Base-by-base conservation (phyloP, 2,888 invertebrate species). In the Lycaena phlaeas region DNA sequence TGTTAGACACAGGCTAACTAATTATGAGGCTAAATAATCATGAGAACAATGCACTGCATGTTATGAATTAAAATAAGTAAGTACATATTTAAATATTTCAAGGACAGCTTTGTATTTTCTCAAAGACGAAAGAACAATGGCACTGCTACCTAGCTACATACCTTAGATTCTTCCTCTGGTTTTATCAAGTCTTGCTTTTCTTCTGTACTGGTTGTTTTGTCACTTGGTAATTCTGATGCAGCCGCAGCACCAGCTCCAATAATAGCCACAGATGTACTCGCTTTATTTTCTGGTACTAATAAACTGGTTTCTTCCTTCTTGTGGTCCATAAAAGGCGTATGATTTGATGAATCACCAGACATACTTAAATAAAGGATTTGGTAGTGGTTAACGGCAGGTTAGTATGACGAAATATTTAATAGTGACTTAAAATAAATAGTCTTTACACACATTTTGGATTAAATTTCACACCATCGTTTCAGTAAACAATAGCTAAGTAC, bases 281-380 rank as follows among this genome's bases (percentile, higher is more conserved):
- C 43, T 22, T 59, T 51, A 28, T 53, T 57, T 9, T 72, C 71
- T 2, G 70, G 57, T 36, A 67, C 57, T 14, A 75, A 49, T 15
- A 71, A 54, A 40, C 59, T 60, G 3, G 60, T 46, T 38, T 74
- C 75, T 38, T 78, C 77, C 47, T 78, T 74, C 53, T 71, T 73
- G 41, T 72, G 75, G 54, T 72, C 74, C 18, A 36, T 37, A 37
- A 63, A 57, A n/a, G 62, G 51, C 47, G 68, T 62, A 38, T 63
- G 62, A 41, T 61, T 67, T 46, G 65, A 57, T 30, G 79, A 73
- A 51, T 79, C 78, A 36, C 75, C 81, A 50, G 78, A 72, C 78
- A 81, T 82, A 48, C 81, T 81, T 58, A 48, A 64, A 62, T 53
- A 48, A 52, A 48, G 54, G 44, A 37, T 18, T 36, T 10, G 43